These are phyloP conservation scores for Beroe ovata DNA, from an alignment of 37 sponge, comb jelly and placozoan species.

Conservation along the genomic window DNA sequence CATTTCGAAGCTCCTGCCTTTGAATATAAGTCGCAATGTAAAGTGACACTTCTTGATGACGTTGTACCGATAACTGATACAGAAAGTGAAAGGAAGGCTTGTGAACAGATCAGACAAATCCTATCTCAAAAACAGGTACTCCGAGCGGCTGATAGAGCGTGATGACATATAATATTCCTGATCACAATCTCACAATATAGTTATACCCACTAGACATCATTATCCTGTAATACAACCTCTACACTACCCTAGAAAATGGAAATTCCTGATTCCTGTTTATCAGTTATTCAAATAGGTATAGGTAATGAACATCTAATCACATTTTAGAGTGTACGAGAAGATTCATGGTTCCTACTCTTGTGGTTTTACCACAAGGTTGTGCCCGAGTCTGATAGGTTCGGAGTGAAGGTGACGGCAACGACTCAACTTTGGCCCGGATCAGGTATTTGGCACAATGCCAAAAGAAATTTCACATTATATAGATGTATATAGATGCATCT, in stretches of 20 bases:
- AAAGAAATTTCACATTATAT: neutral
- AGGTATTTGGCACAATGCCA: neutral
- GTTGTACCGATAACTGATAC: neutral
- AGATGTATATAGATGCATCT: neutral
- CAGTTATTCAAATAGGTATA: no score
- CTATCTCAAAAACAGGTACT: conserved; percentile 31
- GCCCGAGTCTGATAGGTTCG: neutral
- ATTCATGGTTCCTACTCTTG: conserved; percentile 37
- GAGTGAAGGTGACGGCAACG: conserved; percentile 14
- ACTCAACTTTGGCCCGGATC: conserved; percentile 57
- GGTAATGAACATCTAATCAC: no score
- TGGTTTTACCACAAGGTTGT: conserved; percentile 65
- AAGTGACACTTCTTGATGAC: conserved; percentile 26
- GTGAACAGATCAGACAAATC: neutral
- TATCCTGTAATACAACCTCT: no score
- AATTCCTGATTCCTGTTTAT: no score
- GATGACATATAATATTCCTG: no score
- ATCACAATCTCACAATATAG: neutral
- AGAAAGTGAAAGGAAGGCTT: conserved; percentile 4
- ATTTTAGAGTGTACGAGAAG: conserved; percentile 10
- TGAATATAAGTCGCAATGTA: conserved; percentile 3
- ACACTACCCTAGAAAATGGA: no score
- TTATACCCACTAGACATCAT: neutral
- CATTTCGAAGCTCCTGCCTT: conserved; percentile 12
- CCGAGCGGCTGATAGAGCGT: no score